phyloP scores from a whole-genome alignment of 2,797 vertebrate genomes.

The Antrozous pallidus region DNA sequence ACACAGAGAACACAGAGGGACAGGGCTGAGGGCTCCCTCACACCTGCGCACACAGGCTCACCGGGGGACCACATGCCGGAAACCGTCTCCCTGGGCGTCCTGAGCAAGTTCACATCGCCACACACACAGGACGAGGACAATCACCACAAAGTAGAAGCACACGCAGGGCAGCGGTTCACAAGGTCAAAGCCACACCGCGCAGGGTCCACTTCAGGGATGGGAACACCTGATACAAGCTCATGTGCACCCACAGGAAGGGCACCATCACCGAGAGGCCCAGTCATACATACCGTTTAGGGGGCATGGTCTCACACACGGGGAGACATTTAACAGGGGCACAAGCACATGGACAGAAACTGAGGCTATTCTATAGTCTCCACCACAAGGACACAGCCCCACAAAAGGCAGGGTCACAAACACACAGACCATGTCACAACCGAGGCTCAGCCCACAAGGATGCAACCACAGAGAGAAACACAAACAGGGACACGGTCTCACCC shows the following conservation, averaged over 20 bases:
- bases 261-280: background rate
- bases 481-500: background rate
- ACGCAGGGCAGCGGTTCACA: background rate
- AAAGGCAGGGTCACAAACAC: background rate
- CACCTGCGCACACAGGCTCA: constrained; percentile 69
- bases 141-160: background rate
- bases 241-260: background rate
- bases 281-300: background rate
- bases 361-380: background rate
- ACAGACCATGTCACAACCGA: background rate
- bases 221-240: background rate
- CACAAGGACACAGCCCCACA: background rate
- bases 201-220: background rate
- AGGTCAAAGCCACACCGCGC: background rate
- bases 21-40: constrained; percentile 61
- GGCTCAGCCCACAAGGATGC: background rate
- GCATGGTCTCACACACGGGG: background rate
- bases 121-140: constrained; percentile 29
- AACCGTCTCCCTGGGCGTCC: constrained; percentile 12
- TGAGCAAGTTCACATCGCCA: constrained; percentile 21
- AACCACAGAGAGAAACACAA: background rate
- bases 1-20: constrained; percentile 61
- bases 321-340: background rate
- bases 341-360: background rate
- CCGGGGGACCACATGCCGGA: constrained; percentile 64